Percentiles rank a stretch among this genome's conserved stretches.
Evolutionary conservation across 2,113 vertebrate genomes (phyloP).

Genomic region (Butorides virescens): DNA sequence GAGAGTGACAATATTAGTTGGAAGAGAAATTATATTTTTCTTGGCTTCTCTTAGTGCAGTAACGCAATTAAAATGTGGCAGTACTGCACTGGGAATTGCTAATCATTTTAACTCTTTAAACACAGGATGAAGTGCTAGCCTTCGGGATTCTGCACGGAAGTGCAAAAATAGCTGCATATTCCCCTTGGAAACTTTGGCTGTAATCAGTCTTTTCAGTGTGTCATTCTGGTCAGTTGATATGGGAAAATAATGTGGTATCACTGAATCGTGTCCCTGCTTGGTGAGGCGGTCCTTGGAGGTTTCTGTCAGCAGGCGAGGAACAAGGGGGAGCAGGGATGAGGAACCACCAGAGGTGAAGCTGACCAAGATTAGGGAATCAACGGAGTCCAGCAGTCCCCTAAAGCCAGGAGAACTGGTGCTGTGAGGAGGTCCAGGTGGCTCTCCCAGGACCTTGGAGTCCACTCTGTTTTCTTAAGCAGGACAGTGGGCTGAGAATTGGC

Average conservation of each 20-base stretch:
- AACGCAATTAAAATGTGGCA: neutral
- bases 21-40: constrained; percentile 4
- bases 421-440: neutral
- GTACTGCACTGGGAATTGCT: neutral
- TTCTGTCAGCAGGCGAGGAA: neutral
- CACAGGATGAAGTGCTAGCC: neutral
- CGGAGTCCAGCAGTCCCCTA: accelerated
- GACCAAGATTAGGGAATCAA: neutral
- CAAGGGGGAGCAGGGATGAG: neutral
- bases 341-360: neutral
- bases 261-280: neutral
- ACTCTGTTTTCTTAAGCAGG: neutral
- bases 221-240: neutral
- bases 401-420: neutral
- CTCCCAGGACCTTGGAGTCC: neutral
- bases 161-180: neutral
- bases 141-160: neutral
- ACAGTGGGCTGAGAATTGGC: neutral
- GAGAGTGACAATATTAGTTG: neutral
- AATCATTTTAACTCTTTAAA: neutral
- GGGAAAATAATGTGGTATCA: neutral
- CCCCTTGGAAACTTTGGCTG: neutral
- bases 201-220: neutral
- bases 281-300: neutral
- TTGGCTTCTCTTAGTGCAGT: neutral